Evolutionary conservation across 2,888 invertebrate genomes (phyloP), one percentile per base, ranked within the genome.

Genomic region (Ecdyonurus torrentis): DNA sequence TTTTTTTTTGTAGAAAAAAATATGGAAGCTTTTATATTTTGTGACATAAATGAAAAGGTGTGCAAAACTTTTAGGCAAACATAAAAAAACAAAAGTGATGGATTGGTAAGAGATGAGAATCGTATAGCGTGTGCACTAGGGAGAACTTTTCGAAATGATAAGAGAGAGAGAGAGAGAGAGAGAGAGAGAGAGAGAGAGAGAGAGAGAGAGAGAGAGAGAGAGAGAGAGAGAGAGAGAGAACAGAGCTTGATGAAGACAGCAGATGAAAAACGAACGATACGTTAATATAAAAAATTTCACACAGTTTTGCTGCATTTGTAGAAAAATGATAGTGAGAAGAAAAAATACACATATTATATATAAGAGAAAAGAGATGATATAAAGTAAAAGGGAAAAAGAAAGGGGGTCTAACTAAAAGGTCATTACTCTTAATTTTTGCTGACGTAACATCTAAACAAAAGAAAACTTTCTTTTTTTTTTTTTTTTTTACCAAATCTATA

Each of bases 371-470:
- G 15, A 37, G 15, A 37, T 37, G 37, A 37, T 37, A 37, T 37
- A 37, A 37, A 5, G 37, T 37, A 15, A 37, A 10, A 15, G 37
- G 37, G 15, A 10, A 15, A 15, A 15, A 10, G 15, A 37, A 15
- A 15, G 37, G 5, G 7, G 7, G 55, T 5, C 55, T 22, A 22
- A 22, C 55, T 55, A 55, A 55, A 55, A n/a, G 55, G 55, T 55
- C 55, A 55, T 55, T 55, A 55, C 55, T 55, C 55, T 55, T 55
- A 55, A 55, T 55, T 20, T 22, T 55, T 22, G 55, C 55, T 55
- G 55, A 55, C 55, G 55, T 22, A 55, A 55, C 22, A 37, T 37
- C 7, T 37, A 37, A 37, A 37, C 37, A 37, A 37, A 37, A 37
- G 5, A 37, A 37, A 37, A 37, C 37, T 10, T 37, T 37, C 15